Evolutionary conservation across 2,888 invertebrate genomes (phyloP).

Genomic region (Troides oblongomaculatus): DNA sequence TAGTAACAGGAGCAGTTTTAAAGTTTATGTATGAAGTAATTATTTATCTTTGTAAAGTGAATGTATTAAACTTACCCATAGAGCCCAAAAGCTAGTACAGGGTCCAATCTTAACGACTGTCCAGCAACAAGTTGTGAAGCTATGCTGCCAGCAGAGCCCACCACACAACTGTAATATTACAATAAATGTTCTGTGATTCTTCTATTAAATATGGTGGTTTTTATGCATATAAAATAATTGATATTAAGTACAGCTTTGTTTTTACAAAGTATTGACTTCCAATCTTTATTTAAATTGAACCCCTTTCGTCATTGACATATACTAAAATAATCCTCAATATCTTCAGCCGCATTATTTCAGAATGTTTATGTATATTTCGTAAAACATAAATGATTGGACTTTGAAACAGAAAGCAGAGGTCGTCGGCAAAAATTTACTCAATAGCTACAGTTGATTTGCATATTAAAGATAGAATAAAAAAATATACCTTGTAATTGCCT

Average conservation of each 20-base stretch:
- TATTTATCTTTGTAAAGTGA: neutral
- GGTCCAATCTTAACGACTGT: slow-evolving; percentile 81
- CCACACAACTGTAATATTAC: slow-evolving; percentile 81
- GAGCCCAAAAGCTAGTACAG: slow-evolving; percentile 85
- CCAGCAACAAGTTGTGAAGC: slow-evolving; percentile 87
- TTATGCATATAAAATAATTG: too few relatives aligned
- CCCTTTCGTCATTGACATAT: too few relatives aligned
- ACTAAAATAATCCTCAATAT: too few relatives aligned
- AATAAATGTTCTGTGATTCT: neutral
- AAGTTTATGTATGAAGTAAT: neutral
- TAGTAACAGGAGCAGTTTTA: too few relatives aligned
- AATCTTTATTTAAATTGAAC: neutral
- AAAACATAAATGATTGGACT: slow-evolving; percentile 8
- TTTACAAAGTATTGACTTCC: neutral
- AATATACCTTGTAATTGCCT: slow-evolving; percentile 87
- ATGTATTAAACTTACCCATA: slow-evolving; percentile 83
- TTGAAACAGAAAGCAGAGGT: slow-evolving; percentile 7
- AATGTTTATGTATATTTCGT: neutral
- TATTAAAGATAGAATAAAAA: slow-evolving; percentile 2
- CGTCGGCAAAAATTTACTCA: neutral
- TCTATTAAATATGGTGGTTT: neutral
- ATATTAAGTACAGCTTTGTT: too few relatives aligned
- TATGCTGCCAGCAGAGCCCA: slow-evolving; percentile 86
- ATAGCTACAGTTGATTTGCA: neutral
- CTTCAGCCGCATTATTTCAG: too few relatives aligned